phyloP scores from a whole-genome alignment of 1,140 invertebrate species.

The Anastatus disparis region DNA sequence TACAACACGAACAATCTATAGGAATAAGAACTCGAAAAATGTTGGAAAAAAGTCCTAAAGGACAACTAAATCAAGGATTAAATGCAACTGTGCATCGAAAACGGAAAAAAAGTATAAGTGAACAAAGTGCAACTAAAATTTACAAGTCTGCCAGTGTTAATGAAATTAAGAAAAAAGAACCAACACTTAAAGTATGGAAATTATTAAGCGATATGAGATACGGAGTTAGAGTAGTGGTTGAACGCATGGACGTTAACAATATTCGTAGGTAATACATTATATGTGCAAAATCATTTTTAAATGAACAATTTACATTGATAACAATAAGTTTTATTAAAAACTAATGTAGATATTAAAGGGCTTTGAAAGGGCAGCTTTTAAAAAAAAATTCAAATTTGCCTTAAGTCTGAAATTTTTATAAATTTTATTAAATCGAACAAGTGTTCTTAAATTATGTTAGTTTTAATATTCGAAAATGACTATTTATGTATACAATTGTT shows the following conservation, averaged over 20 bases:
- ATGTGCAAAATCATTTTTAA: slow-evolving; percentile 38
- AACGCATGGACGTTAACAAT: slow-evolving; percentile 53
- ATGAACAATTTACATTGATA: slow-evolving; percentile 27
- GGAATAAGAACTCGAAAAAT: slow-evolving; percentile 27
- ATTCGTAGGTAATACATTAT: slow-evolving; percentile 45
- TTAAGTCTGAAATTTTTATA: slow-evolving; percentile 16
- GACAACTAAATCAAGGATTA: slow-evolving; percentile 4
- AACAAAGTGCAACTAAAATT: slow-evolving; percentile 13
- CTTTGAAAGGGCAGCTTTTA: slow-evolving; percentile 8
- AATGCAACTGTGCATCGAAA: slow-evolving; percentile 18
- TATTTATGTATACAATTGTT: slow-evolving; percentile 1
- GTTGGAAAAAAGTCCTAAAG: background rate
- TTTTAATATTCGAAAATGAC: background rate
- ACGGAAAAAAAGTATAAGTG: slow-evolving; percentile 29
- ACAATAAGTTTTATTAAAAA: slow-evolving; percentile 20
- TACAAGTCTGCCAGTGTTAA: slow-evolving; percentile 10
- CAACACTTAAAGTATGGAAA: slow-evolving; percentile 56
- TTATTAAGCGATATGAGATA: slow-evolving; percentile 59
- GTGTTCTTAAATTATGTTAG: slow-evolving; percentile 33
- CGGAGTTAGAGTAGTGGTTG: slow-evolving; percentile 58
- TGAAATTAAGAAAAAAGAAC: slow-evolving; percentile 29
- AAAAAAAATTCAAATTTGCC: background rate
- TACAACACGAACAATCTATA: background rate
- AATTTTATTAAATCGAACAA: slow-evolving; percentile 22
- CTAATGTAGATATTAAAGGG: slow-evolving; percentile 29